These are phyloP conservation scores for Oostethus manadensis DNA, from an alignment of 2,113 vertebrate species.

Conservation along the genomic window DNA sequence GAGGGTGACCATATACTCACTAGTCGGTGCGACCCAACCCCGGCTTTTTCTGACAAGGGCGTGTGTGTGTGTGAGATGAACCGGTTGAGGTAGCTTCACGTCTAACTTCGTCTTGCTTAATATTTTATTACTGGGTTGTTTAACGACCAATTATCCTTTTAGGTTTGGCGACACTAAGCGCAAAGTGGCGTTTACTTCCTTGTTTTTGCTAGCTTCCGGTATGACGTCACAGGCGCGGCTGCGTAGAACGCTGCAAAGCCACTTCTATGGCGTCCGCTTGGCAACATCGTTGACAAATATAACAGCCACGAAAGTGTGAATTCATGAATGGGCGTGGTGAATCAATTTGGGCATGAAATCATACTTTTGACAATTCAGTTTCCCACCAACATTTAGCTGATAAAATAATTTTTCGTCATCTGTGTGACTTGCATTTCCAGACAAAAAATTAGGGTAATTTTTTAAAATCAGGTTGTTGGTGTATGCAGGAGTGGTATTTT, in stretches of 20 bases:
- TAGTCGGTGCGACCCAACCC: constrained; percentile 12
- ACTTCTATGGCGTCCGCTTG: no score
- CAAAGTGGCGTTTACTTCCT: constrained; percentile 61
- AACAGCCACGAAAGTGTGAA: no score
- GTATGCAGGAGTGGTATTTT: no score
- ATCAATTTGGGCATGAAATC: no score
- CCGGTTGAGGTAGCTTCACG: constrained; percentile 11
- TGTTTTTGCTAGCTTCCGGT: constrained; percentile 49
- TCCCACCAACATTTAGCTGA: no score
- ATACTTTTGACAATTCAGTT: no score
- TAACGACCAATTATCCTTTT: constrained; percentile 24
- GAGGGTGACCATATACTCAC: constrained; percentile 30
- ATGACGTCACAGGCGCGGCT: constrained; percentile 3
- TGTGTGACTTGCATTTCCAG: no score
- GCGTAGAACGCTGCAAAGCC: neutral
- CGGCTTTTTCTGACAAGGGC: constrained; percentile 1
- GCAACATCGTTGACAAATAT: no score
- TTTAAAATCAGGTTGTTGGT: no score
- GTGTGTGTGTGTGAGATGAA: constrained; percentile 17
- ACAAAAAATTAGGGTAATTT: no score
- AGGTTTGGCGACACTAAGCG: constrained; percentile 1
- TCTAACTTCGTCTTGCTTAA: constrained; percentile 40
- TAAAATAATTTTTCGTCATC: no score
- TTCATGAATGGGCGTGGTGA: no score
- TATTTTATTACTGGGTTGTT: neutral